Evolutionary conservation across 1,140 invertebrate genomes (phyloP).

Genomic region (Drosophila subpulchrella): DNA sequence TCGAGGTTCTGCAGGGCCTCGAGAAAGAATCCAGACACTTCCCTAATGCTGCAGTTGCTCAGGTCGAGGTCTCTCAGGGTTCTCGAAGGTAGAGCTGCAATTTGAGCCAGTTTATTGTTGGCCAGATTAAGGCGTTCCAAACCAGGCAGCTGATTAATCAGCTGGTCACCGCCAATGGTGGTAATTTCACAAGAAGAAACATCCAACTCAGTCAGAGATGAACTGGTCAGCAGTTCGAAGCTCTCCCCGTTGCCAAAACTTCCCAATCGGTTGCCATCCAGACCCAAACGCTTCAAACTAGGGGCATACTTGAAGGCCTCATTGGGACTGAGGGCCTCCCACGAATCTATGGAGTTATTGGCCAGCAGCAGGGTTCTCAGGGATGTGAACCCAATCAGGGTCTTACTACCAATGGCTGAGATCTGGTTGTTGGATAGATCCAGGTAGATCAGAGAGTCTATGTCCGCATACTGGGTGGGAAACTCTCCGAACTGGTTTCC

Average conservation of each 20-base stretch:
- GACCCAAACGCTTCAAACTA: slow-evolving; percentile 85
- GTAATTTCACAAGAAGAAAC: slow-evolving; percentile 86
- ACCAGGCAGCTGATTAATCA: slow-evolving; percentile 85
- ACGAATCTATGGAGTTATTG: slow-evolving; percentile 86
- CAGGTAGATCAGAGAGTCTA: slow-evolving; percentile 85
- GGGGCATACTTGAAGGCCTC: slow-evolving; percentile 83
- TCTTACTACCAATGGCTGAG: slow-evolving; percentile 77
- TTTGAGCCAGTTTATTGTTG: slow-evolving; percentile 85
- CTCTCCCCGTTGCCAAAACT: slow-evolving; percentile 85
- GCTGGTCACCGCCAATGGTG: slow-evolving; percentile 85
- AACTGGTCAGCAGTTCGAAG: slow-evolving; percentile 79
- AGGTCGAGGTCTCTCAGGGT: slow-evolving; percentile 86
- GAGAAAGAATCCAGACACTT: slow-evolving; percentile 85
- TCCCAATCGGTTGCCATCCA: slow-evolving; percentile 85
- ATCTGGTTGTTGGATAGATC: slow-evolving; percentile 87
- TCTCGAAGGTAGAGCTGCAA: slow-evolving; percentile 85
- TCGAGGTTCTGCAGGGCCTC: slow-evolving; percentile 85
- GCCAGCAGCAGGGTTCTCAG: slow-evolving; percentile 86
- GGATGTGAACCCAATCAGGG: slow-evolving; percentile 85
- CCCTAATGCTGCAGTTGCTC: slow-evolving; percentile 86
- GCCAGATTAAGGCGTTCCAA: slow-evolving; percentile 86
- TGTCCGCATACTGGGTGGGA: slow-evolving; percentile 84
- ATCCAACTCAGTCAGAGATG: slow-evolving; percentile 85
- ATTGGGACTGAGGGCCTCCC: slow-evolving; percentile 86
- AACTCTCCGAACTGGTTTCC: slow-evolving; percentile 86